Evolutionary conservation across 2,113 vertebrate genomes (phyloP), one percentile per base, ranked within the genome.

Genomic region (Spea bombifrons): DNA sequence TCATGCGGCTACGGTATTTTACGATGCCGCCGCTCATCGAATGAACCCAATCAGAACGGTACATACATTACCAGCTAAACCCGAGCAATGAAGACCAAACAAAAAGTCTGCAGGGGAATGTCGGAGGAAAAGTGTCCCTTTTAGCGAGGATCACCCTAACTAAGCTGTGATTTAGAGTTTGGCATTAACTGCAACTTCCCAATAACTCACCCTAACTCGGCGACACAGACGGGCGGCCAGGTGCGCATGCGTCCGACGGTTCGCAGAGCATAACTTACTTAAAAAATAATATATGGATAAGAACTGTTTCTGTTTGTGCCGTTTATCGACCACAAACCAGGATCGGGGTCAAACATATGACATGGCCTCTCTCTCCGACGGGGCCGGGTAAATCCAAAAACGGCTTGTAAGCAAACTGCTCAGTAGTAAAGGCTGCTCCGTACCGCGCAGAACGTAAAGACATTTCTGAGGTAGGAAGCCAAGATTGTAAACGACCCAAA

Each of bases 141-240:
- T 85, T 88, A 85, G 81, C 76, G 55, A 82, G 52, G 76, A 85
- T 84, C 88, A 86, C 83, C 75, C 82, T 77, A 80, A 82, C 83
- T 81, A 88, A 90, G 76, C 72, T 53, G 52, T 87, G 81, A 81
- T 86, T 88, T 87, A 75, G 83, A 65, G 63, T 47, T 50, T 82
- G 85, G 78, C 61, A 55, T 72, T 9, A 44, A 66, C 63, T 75
- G 73, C 57, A 15, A 66, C 8, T 30, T 30, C 30, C 30, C 30
- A 30, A 30, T 30, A 77, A 52, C 48, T 47, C 61, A 9, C 48
- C 77, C 75, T 83, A 83, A 84, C 84, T 82, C 80, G 83, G 84
- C 82, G 79, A 61, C 66, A 44, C 0, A 0, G 75, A 73, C 8
- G 9, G 63, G 73, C 78, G 67, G 47, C 74, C 69, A 52, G 80